These are phyloP conservation scores for Zingel zingel DNA, from an alignment of 2,113 vertebrate species.

Conservation along the genomic window DNA sequence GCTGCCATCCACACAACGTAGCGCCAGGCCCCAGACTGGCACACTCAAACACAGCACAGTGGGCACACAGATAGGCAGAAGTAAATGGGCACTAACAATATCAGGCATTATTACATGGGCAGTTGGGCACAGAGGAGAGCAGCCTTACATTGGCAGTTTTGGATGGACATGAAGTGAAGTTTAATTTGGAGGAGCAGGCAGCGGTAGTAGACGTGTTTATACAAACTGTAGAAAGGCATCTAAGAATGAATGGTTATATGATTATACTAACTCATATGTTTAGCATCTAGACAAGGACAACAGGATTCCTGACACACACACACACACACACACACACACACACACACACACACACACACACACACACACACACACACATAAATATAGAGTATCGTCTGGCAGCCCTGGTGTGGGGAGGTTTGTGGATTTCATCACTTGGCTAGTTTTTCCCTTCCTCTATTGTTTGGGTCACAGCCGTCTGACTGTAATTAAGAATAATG, in stretches of 20 bases:
- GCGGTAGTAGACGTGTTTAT: neutral
- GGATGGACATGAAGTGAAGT: slow-evolving; percentile 24
- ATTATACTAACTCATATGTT: neutral
- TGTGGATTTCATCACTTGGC: slow-evolving; percentile 30
- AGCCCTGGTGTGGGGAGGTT: slow-evolving; percentile 8
- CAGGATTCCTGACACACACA: too few species aligned
- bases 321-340: too few species aligned
- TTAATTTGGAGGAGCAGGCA: slow-evolving; percentile 30
- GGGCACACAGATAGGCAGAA: slow-evolving; percentile 52
- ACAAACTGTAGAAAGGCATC: neutral
- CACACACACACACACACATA: neutral
- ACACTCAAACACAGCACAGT: slow-evolving; percentile 56
- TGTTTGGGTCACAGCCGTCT: slow-evolving; percentile 67
- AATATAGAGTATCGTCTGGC: slow-evolving; percentile 1
- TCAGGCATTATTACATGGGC: slow-evolving; percentile 56
- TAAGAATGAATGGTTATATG: neutral
- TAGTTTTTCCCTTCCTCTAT: slow-evolving; percentile 44
- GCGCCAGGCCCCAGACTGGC: slow-evolving; percentile 67
- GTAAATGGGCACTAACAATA: slow-evolving; percentile 56
- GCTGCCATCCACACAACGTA: slow-evolving; percentile 53
- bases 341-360: too few species aligned
- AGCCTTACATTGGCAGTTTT: slow-evolving; percentile 33
- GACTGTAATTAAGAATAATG: slow-evolving; percentile 73
- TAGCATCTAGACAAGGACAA: too few species aligned
- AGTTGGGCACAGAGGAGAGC: slow-evolving; percentile 76